phyloP scores from a whole-genome alignment of 1,140 invertebrate genomes.

The Microplitis demolitor region DNA sequence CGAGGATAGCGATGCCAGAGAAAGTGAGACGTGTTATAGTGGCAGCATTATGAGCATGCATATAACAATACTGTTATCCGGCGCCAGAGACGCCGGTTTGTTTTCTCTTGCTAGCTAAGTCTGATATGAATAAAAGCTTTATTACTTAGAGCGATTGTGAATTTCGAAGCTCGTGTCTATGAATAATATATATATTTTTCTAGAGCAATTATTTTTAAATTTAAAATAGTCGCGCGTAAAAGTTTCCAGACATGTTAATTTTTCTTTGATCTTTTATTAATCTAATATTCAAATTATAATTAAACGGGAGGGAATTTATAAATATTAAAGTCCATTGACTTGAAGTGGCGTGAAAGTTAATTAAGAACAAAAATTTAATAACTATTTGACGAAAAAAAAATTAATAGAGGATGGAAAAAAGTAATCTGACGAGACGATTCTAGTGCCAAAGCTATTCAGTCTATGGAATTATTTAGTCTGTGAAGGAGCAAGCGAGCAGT shows the following conservation, averaged over 20 bases:
- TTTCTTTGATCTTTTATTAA: too few relatives aligned
- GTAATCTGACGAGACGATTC: background rate
- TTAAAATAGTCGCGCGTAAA: too few relatives aligned
- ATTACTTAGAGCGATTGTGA: background rate
- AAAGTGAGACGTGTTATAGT: constrained; percentile 11
- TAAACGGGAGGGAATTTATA: too few relatives aligned
- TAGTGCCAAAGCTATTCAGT: background rate
- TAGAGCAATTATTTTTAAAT: too few relatives aligned
- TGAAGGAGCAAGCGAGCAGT: background rate
- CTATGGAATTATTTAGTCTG: background rate
- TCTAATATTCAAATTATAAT: too few relatives aligned
- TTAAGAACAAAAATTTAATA: too few relatives aligned
- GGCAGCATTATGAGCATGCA: constrained; percentile 18
- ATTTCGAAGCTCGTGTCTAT: background rate
- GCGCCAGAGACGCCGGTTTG: constrained; percentile 23
- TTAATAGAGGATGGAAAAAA: too few relatives aligned
- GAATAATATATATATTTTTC: too few relatives aligned
- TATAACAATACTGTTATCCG: constrained; percentile 24
- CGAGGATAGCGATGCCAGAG: background rate
- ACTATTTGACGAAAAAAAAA: too few relatives aligned
- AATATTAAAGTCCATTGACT: too few relatives aligned
- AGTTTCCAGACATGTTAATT: too few relatives aligned
- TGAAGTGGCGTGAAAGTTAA: too few relatives aligned
- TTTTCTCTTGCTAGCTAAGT: background rate
- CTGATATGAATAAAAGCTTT: background rate